A percentile compares a stretch with the other conserved stretches of the same genome.
phyloP scores from a whole-genome alignment of 2,888 invertebrate genomes.

The Caenorhabditis sp. region DNA sequence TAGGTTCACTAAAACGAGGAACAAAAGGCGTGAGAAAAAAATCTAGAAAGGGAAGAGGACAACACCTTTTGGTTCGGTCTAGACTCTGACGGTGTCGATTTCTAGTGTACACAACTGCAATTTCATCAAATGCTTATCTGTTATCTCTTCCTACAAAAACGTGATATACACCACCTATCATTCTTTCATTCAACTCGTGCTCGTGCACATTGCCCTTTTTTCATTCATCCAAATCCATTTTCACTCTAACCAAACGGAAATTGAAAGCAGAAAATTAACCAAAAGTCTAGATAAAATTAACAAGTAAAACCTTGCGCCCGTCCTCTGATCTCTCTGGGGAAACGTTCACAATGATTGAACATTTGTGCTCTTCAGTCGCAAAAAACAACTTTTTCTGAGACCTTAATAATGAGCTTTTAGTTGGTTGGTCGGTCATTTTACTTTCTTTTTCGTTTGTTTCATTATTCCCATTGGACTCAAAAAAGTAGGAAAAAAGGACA shows the following conservation, averaged over 20 bases:
- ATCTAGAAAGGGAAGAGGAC: constrained; percentile 4
- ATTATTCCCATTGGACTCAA: background rate
- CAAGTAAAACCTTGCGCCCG: constrained; percentile 20
- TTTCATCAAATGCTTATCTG: background rate
- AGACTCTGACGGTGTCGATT: constrained; percentile 29
- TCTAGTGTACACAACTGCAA: background rate
- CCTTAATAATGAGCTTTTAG: constrained; percentile 32
- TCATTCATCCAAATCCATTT: background rate
- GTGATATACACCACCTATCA: background rate
- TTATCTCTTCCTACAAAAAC: background rate
- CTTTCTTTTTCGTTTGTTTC: background rate
- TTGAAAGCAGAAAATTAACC: constrained; percentile 29
- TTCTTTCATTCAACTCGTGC: background rate
- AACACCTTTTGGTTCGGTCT: background rate
- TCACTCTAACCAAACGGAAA: constrained; percentile 29
- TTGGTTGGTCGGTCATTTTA: background rate
- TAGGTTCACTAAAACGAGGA: constrained; percentile 43
- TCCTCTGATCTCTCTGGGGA: constrained; percentile 36
- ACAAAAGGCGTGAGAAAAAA: constrained; percentile 51
- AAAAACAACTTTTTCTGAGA: constrained; percentile 13
- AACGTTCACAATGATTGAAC: constrained; percentile 48
- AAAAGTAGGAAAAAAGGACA: background rate
- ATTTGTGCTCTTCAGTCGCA: constrained; percentile 18
- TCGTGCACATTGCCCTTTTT: background rate
- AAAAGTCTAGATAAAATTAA: constrained; percentile 32